These are phyloP conservation scores for Conops quadrifasciatus DNA, from an alignment of 2,888 invertebrate genomes.

Conservation along the genomic window DNA sequence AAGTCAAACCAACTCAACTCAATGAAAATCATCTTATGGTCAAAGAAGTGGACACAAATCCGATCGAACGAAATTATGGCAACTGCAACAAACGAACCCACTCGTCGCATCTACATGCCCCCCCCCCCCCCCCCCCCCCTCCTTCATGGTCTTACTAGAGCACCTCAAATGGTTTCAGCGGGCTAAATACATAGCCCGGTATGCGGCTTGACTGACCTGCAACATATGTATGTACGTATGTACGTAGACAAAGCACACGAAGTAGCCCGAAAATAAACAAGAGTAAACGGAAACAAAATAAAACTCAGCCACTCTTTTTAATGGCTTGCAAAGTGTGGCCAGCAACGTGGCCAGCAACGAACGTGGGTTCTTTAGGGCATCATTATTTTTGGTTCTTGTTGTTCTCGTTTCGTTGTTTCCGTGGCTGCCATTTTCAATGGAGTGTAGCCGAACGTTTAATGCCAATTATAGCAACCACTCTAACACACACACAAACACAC, in stretches of 20 bases:
- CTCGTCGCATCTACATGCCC: no score
- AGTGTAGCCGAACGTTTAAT: conserved; percentile 3
- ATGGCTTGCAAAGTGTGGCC: not conserved
- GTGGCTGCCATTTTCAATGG: conserved; percentile 3
- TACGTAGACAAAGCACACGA: no score
- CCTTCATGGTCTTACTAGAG: no score
- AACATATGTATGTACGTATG: no score
- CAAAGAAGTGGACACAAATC: no score
- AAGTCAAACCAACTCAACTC: no score
- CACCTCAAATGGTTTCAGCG: not conserved
- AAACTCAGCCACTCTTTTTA: not conserved
- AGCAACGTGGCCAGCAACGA: not conserved
- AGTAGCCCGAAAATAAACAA: not conserved
- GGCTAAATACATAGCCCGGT: not conserved
- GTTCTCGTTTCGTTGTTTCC: not conserved
- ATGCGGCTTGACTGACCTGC: not conserved
- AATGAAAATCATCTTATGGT: no score
- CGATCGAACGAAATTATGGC: no score
- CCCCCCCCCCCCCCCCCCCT: no score
- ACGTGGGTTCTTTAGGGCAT: conserved; percentile 22
- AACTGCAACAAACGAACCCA: no score
- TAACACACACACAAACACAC: not conserved
- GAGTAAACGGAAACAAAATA: not conserved
- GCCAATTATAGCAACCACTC: conserved; percentile 13
- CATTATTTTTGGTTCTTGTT: not conserved